Base-by-base conservation (phyloP, 2,113 vertebrate species). In the Hirundichthys speculiger region DNA sequence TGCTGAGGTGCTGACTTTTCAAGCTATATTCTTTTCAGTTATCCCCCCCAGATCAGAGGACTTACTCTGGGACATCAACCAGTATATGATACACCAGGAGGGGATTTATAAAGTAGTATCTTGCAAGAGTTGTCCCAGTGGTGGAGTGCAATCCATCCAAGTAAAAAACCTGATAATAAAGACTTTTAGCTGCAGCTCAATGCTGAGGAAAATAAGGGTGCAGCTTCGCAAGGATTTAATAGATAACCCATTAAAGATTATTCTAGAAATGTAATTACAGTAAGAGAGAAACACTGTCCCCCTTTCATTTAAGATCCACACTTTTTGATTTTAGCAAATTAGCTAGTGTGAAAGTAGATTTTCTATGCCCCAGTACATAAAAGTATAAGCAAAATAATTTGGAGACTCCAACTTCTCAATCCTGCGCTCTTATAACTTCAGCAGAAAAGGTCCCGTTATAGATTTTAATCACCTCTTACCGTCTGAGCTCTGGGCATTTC, bases 401-500 rank as follows among this genome's bases (percentile, higher is more conserved):
- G 30, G 64, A 50, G n/a, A 10, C 48, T n/a, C n/a, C 8, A 18
- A 55, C 49, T 34, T 69, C 20, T 79, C 55, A 45, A 75, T 66
- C 21, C 49, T n/a, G 14, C 63, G 41, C 69, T 42, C 11, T 64
- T 68, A 77, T 79, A 63, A 55, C 25, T 53, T 48, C 46, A 43
- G 58, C 60, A 64, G 55, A 4, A 61, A 49, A 46, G 9, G 61
- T 55, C 25, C 42, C 46, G 19, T 48, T 16, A 57, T 45, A 73
- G 45, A 67, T 75, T 68, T 78, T 0, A 9, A 27, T 73, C 0
- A 5, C 52, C 22, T 58, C 56, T 49, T 56, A 25, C 43, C 41
- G 39, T 62, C 68, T 38, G 55, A 63, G 47, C 25, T 75, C 63
- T 79, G 77, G 77, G 82, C 75, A 70, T 76, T 69, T 34, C 3